phyloP scores from a whole-genome alignment of 1,140 invertebrate genomes.

The Aphaenogaster rudis region DNA sequence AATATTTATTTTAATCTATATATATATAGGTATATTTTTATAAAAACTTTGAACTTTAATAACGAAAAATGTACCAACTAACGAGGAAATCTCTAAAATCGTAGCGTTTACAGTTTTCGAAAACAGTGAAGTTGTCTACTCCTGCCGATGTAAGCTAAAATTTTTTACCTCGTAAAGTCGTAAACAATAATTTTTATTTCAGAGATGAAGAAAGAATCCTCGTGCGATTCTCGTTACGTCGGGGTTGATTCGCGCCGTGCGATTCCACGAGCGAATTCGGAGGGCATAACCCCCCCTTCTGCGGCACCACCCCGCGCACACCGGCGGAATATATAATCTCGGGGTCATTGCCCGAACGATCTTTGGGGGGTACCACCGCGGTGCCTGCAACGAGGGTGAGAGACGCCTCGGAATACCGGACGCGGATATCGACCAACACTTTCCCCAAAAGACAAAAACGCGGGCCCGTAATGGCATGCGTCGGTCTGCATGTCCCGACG shows the following conservation, averaged over 20 bases:
- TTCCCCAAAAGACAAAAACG: conserved; percentile 70
- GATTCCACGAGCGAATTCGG: conserved; percentile 56
- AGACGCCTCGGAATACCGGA: conserved; percentile 75
- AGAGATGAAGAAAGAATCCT: conserved; percentile 3
- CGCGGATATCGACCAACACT: conserved; percentile 77
- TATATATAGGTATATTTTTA: neutral
- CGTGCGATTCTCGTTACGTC: neutral
- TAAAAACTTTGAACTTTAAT: too few species aligned
- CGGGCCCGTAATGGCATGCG: conserved; percentile 33
- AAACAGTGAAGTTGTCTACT: neutral
- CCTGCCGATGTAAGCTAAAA: neutral
- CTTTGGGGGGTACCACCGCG: conserved; percentile 80
- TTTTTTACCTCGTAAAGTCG: neutral
- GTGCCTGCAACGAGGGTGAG: conserved; percentile 79
- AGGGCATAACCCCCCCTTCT: conserved; percentile 41
- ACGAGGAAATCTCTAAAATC: neutral
- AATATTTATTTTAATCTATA: neutral
- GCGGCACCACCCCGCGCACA: conserved; percentile 56
- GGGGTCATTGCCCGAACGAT: conserved; percentile 85
- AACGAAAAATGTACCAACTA: neutral
- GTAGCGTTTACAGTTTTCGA: neutral
- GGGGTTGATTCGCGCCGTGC: conserved; percentile 38
- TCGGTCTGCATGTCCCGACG: neutral
- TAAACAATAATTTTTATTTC: conserved; percentile 11
- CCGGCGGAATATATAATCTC: conserved; percentile 76